Conservation (phyloP, 2,888 invertebrate genomes). For the Perdita meconis region DNA sequence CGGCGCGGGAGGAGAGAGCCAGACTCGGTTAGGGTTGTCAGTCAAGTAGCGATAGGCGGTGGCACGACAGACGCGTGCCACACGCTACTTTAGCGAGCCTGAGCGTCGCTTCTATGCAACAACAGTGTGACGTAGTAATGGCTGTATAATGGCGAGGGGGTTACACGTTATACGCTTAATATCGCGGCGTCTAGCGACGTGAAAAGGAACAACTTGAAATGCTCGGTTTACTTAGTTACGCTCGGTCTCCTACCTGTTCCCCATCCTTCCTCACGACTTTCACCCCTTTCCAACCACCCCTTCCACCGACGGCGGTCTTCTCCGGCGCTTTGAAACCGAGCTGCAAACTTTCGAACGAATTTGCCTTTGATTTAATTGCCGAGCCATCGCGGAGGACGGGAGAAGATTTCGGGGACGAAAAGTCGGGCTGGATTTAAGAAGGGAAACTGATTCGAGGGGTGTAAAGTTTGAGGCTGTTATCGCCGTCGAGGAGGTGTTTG, state of each 20-base stretch:
- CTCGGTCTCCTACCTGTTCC: conserved; percentile 14
- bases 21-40: conserved; percentile 73
- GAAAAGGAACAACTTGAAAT: conserved; percentile 69
- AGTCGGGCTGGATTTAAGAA: conserved; percentile 19
- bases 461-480: background rate
- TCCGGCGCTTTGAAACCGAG: conserved; percentile 27
- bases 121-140: conserved; percentile 74
- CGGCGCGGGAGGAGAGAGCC: conserved; percentile 21
- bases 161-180: conserved; percentile 68
- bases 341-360: conserved; percentile 46
- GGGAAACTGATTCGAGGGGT: background rate
- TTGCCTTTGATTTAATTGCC: conserved; percentile 47
- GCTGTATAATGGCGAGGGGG: conserved; percentile 71
- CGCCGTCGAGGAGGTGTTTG: conserved; percentile 12
- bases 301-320: background rate
- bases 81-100: conserved; percentile 69
- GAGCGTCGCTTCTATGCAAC: conserved; percentile 43
- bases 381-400: conserved; percentile 15
- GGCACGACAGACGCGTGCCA: conserved; percentile 72
- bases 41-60: conserved; percentile 72
- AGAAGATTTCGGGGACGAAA: conserved; percentile 31
- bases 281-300: background rate
- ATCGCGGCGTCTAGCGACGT: conserved; percentile 69
- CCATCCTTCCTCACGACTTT: background rate
- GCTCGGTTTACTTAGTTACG: conserved; percentile 56